A percentile compares a stretch with the other conserved stretches of the same genome.
These are phyloP conservation scores for Drosophila kuntzei DNA, from an alignment of 2,888 invertebrate genomes.

Conservation along the genomic window DNA sequence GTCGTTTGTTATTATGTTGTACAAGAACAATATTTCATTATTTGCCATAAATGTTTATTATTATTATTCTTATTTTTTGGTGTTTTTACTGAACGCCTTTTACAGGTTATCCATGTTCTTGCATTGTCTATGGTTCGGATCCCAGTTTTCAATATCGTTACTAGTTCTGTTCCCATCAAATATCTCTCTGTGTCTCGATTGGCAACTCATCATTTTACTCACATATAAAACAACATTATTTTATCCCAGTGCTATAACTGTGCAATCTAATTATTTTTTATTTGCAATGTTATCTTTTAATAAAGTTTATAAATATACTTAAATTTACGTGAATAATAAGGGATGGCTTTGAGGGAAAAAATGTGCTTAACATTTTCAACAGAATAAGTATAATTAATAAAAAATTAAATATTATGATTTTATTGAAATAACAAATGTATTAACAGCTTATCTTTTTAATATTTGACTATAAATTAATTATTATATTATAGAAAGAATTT, in stretches of 20 bases:
- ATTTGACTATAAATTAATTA: neutral
- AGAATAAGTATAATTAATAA: neutral
- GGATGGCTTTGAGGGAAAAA: neutral
- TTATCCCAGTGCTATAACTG: conserved; percentile 28
- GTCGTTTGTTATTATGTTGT: conserved; percentile 29
- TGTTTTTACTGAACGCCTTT: conserved; percentile 64
- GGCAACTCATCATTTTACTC: conserved; percentile 38
- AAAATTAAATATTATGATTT: neutral
- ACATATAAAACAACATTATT: conserved; percentile 14
- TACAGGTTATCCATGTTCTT: conserved; percentile 84
- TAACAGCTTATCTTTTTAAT: neutral
- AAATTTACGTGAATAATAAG: conserved; percentile 1
- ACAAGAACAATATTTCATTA: conserved; percentile 18
- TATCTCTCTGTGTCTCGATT: conserved; percentile 33
- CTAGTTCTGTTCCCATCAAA: conserved; percentile 57
- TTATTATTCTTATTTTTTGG: conserved; percentile 53
- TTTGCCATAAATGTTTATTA: conserved; percentile 33
- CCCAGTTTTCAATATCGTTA: conserved; percentile 83
- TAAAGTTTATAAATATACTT: conserved; percentile 29
- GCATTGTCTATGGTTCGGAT: conserved; percentile 84
- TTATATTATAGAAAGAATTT: neutral
- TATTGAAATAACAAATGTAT: neutral
- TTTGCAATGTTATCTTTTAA: conserved; percentile 23
- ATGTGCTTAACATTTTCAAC: neutral
- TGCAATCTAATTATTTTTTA: conserved; percentile 28